Conservation (phyloP, 2,113 vertebrate genomes). For the Colaptes auratus region DNA sequence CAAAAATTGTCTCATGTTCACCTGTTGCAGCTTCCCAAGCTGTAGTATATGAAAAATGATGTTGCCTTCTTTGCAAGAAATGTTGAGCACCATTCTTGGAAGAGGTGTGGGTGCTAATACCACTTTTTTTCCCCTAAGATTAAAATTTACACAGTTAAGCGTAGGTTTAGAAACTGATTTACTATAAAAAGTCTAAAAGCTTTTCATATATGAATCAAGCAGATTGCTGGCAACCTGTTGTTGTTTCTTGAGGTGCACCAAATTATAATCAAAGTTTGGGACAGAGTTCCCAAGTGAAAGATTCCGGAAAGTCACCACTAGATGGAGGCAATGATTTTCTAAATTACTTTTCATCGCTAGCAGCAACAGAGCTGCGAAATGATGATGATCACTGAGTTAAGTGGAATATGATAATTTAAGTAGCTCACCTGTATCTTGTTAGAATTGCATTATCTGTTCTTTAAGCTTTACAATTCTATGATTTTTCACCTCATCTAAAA, state of each 20-base stretch:
- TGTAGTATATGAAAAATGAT: not conserved
- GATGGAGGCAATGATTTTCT: constrained; percentile 79
- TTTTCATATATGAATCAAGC: not conserved
- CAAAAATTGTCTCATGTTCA: not conserved
- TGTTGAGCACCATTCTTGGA: not conserved
- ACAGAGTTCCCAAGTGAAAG: not conserved
- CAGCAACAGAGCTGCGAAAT: constrained; percentile 47
- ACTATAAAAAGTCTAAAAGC: not conserved
- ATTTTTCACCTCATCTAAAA: constrained; percentile 39
- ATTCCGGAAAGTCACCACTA: constrained; percentile 72
- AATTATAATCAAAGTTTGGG: not conserved
- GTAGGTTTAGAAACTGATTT: not conserved
- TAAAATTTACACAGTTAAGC: not conserved
- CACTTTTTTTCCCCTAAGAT: not conserved
- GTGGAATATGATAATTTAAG: constrained; percentile 66
- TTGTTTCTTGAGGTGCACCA: not conserved
- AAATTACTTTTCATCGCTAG: constrained; percentile 28
- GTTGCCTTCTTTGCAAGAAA: not conserved
- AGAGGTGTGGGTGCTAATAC: not conserved
- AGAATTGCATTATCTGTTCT: constrained; percentile 52
- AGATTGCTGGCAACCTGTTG: not conserved
- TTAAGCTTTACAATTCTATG: constrained; percentile 40
- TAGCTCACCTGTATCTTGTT: constrained; percentile 64
- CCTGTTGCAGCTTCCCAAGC: not conserved
- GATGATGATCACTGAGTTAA: constrained; percentile 35